phyloP scores from a whole-genome alignment of 2,888 invertebrate species.

The Gymnosoma rotundatum region DNA sequence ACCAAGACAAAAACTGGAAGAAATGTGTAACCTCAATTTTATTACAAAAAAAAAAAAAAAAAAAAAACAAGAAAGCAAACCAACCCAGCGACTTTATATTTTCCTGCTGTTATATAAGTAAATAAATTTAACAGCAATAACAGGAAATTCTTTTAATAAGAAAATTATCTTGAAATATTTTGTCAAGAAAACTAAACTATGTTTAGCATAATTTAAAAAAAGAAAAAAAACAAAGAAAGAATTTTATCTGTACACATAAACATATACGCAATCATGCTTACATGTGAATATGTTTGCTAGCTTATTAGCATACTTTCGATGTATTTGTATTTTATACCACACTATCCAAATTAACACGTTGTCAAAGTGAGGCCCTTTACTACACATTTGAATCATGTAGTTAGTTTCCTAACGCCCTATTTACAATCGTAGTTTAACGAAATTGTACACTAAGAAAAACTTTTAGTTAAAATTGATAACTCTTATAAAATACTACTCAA shows the following conservation, averaged over 20 bases:
- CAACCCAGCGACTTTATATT: not conserved
- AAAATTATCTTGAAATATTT: slow-evolving; percentile 49
- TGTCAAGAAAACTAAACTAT: slow-evolving; percentile 58
- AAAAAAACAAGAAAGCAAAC: not conserved
- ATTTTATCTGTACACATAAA: not conserved
- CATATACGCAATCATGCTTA: not conserved
- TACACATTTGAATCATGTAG: slow-evolving; percentile 19
- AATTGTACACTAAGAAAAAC: not conserved
- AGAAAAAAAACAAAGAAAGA: not conserved
- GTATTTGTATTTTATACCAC: slow-evolving; percentile 5
- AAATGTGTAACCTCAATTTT: slow-evolving; percentile 26
- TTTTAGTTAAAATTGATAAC: too few relatives aligned
- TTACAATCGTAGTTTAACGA: not conserved
- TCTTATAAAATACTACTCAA: too few relatives aligned
- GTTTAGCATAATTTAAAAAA: slow-evolving; percentile 19
- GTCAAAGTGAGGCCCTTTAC: not conserved
- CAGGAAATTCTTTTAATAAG: slow-evolving; percentile 38
- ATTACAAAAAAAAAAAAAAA: not conserved
- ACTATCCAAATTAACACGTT: not conserved
- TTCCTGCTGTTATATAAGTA: not conserved
- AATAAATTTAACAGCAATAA: not conserved
- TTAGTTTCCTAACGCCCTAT: slow-evolving; percentile 7
- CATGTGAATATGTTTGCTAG: not conserved
- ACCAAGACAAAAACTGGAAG: not conserved
- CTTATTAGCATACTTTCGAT: slow-evolving; percentile 45